These are phyloP conservation scores for Drosophila mauritiana DNA, from an alignment of 1,140 invertebrate species.

Conservation along the genomic window DNA sequence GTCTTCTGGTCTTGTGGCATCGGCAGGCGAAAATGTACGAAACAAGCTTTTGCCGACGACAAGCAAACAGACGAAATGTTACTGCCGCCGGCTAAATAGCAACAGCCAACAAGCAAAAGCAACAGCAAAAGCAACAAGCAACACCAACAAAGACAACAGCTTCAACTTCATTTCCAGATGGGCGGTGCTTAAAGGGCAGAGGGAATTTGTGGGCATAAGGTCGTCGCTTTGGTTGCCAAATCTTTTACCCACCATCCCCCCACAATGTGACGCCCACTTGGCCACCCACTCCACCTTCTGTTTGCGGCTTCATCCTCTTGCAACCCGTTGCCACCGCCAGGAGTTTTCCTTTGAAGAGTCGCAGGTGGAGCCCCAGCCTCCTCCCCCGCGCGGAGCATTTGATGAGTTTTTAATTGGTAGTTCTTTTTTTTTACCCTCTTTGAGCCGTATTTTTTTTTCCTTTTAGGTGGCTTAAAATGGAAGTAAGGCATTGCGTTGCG, in stretches of 20 bases:
- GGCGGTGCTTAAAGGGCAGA: slow-evolving; percentile 9
- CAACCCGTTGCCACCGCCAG: slow-evolving; percentile 31
- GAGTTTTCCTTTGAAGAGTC: slow-evolving; percentile 47
- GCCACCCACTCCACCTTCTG: background rate
- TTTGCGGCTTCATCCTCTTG: slow-evolving; percentile 23
- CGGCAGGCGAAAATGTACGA: slow-evolving; percentile 28
- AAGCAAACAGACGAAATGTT: slow-evolving; percentile 50
- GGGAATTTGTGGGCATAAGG: slow-evolving; percentile 45
- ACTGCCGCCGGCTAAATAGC: slow-evolving; percentile 39
- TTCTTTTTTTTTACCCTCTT: slow-evolving; percentile 18
- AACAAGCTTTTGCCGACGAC: slow-evolving; percentile 51
- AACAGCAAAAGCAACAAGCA: slow-evolving; percentile 9
- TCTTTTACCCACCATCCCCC: slow-evolving; percentile 24
- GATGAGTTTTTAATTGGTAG: slow-evolving; percentile 62
- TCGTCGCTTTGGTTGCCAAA: slow-evolving; percentile 49
- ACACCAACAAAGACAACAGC: slow-evolving; percentile 14
- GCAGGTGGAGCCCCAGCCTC: slow-evolving; percentile 1
- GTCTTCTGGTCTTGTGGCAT: background rate
- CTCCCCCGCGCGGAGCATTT: slow-evolving; percentile 32
- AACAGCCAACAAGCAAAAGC: slow-evolving; percentile 11
- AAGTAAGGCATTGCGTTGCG: slow-evolving; percentile 8
- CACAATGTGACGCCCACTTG: background rate
- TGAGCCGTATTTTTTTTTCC: slow-evolving; percentile 8
- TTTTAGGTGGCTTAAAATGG: slow-evolving; percentile 13
- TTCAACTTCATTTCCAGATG: slow-evolving; percentile 35